phyloP scores from a whole-genome alignment of 1,140 invertebrate species.

The Drosophila truncata region DNA sequence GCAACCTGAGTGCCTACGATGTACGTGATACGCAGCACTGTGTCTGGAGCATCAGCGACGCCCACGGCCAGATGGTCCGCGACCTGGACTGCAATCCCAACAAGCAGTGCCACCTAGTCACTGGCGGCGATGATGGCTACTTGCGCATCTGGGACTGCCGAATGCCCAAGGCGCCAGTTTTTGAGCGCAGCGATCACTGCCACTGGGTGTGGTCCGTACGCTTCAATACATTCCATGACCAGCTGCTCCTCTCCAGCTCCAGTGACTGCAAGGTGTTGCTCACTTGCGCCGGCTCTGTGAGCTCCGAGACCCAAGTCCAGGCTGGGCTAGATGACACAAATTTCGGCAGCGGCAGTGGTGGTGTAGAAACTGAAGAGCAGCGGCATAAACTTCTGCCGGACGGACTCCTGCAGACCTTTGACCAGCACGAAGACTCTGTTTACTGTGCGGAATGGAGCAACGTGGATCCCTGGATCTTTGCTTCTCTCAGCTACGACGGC shows the following conservation, averaged over 20 bases:
- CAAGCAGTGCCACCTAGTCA: conserved; percentile 96
- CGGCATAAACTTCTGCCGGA: conserved; percentile 86
- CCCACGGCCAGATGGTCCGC: conserved; percentile 94
- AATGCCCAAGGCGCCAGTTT: conserved; percentile 91
- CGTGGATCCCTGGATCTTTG: conserved; percentile 99
- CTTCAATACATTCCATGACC: conserved; percentile 98
- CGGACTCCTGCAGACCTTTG: conserved; percentile 93
- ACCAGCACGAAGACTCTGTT: conserved; percentile 99
- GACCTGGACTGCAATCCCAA: conserved; percentile 99
- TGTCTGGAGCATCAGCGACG: conserved; percentile 93
- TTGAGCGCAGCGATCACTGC: conserved; percentile 95
- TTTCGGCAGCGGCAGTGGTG: conserved; percentile 3
- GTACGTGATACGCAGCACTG: conserved; percentile 90
- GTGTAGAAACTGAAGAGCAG: conserved; percentile 86
- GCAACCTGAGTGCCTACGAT: conserved; percentile 95
- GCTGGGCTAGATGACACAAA: conserved; percentile 28
- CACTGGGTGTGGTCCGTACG: conserved; percentile 98
- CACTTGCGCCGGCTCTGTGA: conserved; percentile 94
- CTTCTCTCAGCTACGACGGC: conserved; percentile 98
- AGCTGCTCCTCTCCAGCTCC: conserved; percentile 96
- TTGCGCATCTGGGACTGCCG: conserved; percentile 98
- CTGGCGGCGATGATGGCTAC: conserved; percentile 97
- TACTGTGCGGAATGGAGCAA: conserved; percentile 98
- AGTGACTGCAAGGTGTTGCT: conserved; percentile 97
- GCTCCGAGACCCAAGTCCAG: conserved; percentile 88